Percentiles rank a stretch among this genome's conserved stretches.
Evolutionary conservation across 2,797 vertebrate species (phyloP).

Genomic region (Yasuhikotakia modesta): DNA sequence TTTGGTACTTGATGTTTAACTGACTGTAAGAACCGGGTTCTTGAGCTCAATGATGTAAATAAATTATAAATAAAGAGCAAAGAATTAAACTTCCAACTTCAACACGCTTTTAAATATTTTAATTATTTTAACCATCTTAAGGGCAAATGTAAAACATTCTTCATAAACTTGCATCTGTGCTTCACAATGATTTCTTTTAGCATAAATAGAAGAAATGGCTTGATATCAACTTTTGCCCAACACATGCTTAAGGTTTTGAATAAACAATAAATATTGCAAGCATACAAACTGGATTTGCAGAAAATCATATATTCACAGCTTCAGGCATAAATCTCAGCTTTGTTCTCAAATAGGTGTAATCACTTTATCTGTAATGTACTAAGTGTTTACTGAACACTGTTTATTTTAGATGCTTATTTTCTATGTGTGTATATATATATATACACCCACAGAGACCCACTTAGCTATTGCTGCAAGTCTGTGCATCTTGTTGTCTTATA

Average conservation of each 20-base stretch:
- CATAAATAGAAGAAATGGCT: not conserved
- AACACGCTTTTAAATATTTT: not conserved
- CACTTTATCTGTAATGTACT: not conserved
- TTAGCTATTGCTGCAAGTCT: not conserved
- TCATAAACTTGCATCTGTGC: not conserved
- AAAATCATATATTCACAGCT: not conserved
- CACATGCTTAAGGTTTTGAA: not conserved
- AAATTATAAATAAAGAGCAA: not conserved
- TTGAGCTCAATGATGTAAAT: not conserved
- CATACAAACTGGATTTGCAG: not conserved
- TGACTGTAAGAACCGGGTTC: not conserved
- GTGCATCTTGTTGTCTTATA: not conserved
- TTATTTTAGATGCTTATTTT: not conserved
- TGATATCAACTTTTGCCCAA: not conserved
- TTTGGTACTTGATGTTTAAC: not conserved
- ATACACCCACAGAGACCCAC: not conserved
- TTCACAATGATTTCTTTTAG: not conserved
- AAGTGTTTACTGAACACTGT: conserved; percentile 5
- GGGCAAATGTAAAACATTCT: not conserved
- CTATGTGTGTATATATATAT: not conserved
- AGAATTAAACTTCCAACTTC: not conserved
- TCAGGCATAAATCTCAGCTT: not conserved
- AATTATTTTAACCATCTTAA: not conserved
- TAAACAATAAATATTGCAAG: not conserved
- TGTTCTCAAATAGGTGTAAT: not conserved